Conservation (phyloP, 2,888 invertebrate species). For the Oconnorella tubifera region DNA sequence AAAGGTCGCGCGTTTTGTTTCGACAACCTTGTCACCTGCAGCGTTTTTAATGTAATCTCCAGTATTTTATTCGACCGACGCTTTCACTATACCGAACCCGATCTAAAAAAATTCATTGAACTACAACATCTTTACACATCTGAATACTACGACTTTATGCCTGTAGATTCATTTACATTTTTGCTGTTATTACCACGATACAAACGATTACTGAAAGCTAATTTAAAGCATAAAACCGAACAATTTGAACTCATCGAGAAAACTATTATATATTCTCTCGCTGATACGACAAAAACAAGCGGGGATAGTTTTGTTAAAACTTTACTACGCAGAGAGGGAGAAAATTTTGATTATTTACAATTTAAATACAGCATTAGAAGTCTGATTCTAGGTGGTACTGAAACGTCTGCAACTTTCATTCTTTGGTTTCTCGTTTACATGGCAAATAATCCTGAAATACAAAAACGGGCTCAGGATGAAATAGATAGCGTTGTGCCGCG, state of each 20-base stretch:
- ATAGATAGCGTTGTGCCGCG: neutral
- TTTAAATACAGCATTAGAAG: constrained; percentile 1
- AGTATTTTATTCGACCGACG: constrained; percentile 3
- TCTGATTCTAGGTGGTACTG: constrained; percentile 11
- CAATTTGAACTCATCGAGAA: neutral
- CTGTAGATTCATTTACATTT: neutral
- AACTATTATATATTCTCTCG: neutral
- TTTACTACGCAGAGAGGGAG: neutral
- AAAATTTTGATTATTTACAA: constrained; percentile 2
- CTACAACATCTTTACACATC: neutral
- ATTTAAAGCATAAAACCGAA: neutral
- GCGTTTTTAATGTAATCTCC: neutral
- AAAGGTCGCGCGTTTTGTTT: neutral
- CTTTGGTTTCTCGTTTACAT: neutral
- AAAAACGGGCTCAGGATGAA: constrained; percentile 2
- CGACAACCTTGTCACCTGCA: neutral
- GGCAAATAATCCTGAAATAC: constrained; percentile 9
- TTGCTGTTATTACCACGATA: neutral
- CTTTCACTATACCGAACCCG: neutral
- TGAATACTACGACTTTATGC: constrained; percentile 6
- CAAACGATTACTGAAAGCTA: neutral
- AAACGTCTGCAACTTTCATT: neutral
- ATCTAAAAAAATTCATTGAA: neutral
- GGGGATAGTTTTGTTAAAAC: neutral
- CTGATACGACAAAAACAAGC: too few relatives aligned